Base-by-base conservation (phyloP, 1,140 invertebrate species). In the Oscheius sp. region DNA sequence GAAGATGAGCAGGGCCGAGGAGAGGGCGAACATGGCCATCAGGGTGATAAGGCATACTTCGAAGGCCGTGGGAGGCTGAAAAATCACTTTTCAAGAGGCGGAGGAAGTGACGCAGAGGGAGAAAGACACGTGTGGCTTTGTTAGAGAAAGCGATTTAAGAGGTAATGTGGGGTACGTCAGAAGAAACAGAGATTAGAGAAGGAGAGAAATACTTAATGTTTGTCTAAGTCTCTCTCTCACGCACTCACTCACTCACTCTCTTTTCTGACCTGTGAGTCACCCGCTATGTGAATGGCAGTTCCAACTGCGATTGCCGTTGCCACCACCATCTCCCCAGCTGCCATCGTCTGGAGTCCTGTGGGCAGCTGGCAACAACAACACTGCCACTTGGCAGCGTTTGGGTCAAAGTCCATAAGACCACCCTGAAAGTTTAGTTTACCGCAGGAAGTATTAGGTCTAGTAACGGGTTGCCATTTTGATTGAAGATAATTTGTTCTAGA, bases 351-450 rank as follows among this genome's bases (percentile, higher is more conserved):
- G 20, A 71, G 42, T 32, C 68, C 68, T 29, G 68, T 59, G 4
- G 68, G 68, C 26, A 71, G 26, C 28, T 58, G 42, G 38, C 68
- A 71, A 29, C 68, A 71, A 32, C 68, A 71, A 31, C 68, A 71
- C 46, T 63, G 55, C 68, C 68, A 71, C 49, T 71, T 71, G 15
- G 52, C 31, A 32, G 32, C 52, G 26, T 71, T 13, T 26, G 68
- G 68, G 26, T 71, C 59, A 59, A 71, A 71, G 63, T 71, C 68
- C 68, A 71, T 68, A n/a, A n/a, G n/a, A n/a, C n/a, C n/a, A n/a
- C n/a, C n/a, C n/a, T n/a, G n/a, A n/a, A n/a, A n/a, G n/a, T n/a
- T n/a, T n/a, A n/a, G n/a, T n/a, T n/a, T n/a, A n/a, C n/a, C n/a
- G n/a, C n/a, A n/a, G n/a, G n/a, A n/a, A n/a, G n/a, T n/a, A n/a